Percentiles rank a stretch among this genome's conserved stretches.
Evolutionary conservation across 2,888 invertebrate species (phyloP).

Genomic region (Odontocerum albicorne): DNA sequence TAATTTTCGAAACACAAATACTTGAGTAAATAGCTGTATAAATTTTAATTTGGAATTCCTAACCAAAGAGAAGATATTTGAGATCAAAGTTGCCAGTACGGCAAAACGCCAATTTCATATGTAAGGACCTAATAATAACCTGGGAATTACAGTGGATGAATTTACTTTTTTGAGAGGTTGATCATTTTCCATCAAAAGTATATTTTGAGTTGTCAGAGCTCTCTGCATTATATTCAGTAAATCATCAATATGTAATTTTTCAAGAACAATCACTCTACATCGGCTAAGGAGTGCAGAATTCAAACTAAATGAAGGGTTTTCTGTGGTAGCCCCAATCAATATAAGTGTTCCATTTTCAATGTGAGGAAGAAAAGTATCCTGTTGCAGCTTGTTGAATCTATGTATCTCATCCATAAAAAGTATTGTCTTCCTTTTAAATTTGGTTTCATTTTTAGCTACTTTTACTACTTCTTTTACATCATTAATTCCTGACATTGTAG

Average conservation of each 20-base stretch:
- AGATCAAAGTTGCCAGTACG: too few relatives aligned
- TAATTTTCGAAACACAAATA: too few relatives aligned
- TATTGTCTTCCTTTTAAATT: conserved; percentile 70
- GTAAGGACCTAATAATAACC: too few relatives aligned
- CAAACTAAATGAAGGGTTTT: conserved; percentile 84
- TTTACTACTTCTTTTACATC: conserved; percentile 76
- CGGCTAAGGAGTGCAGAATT: conserved; percentile 79
- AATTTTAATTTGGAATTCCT: too few relatives aligned
- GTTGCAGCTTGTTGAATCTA: conserved; percentile 81
- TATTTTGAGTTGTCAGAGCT: conserved; percentile 50
- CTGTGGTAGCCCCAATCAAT: conserved; percentile 82
- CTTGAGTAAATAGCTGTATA: too few relatives aligned
- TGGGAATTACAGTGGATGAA: conserved; percentile 44
- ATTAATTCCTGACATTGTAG: conserved; percentile 73
- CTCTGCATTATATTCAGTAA: conserved; percentile 63
- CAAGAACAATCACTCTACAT: conserved; percentile 73
- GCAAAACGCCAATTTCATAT: too few relatives aligned
- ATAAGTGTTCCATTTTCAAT: conserved; percentile 79
- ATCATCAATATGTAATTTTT: conserved; percentile 65
- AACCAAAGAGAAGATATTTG: too few relatives aligned
- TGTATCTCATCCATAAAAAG: conserved; percentile 89
- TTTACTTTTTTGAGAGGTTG: background rate
- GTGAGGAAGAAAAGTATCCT: conserved; percentile 79
- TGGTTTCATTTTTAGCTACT: conserved; percentile 70
- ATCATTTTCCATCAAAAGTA: conserved; percentile 38